Conservation (phyloP, 2,797 vertebrate genomes). For the Pelobates cultripes region DNA sequence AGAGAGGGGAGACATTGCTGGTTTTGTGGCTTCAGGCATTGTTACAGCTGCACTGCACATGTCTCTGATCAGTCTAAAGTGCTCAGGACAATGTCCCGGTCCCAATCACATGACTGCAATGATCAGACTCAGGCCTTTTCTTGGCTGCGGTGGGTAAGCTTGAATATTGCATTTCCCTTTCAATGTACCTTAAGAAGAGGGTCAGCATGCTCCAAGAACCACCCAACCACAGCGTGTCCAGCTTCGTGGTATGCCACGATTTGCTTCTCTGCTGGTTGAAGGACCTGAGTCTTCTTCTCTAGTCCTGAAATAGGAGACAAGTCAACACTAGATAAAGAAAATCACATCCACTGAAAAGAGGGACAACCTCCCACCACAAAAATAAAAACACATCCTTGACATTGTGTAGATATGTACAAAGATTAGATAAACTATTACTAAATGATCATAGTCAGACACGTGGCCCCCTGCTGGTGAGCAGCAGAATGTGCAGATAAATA, state of each 20-base stretch:
- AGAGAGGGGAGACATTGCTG: too few species aligned
- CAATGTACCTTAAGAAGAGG: slow-evolving; percentile 75
- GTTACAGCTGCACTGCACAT: too few species aligned
- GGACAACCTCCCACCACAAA: too few species aligned
- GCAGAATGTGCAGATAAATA: neutral
- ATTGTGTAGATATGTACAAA: too few species aligned
- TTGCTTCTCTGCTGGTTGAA: slow-evolving; percentile 77
- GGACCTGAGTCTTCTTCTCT: slow-evolving; percentile 81
- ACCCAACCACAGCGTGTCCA: slow-evolving; percentile 76
- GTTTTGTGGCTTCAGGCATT: too few species aligned
- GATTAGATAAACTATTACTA: too few species aligned
- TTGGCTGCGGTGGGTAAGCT: neutral
- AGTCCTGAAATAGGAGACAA: slow-evolving; percentile 65
- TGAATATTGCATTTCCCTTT: neutral
- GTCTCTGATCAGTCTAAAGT: too few species aligned
- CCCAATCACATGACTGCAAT: neutral
- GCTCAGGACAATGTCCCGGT: too few species aligned
- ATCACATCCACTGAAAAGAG: too few species aligned
- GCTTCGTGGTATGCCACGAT: slow-evolving; percentile 78
- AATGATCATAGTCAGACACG: too few species aligned
- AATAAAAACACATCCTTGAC: too few species aligned
- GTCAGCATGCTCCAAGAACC: slow-evolving; percentile 78
- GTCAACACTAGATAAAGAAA: too few species aligned
- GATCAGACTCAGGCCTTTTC: neutral
- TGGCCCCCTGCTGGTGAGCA: neutral